A percentile compares a stretch with the other conserved stretches of the same genome.
These are phyloP conservation scores for Pipa parva DNA, from an alignment of 2,113 vertebrate species.

Conservation along the genomic window DNA sequence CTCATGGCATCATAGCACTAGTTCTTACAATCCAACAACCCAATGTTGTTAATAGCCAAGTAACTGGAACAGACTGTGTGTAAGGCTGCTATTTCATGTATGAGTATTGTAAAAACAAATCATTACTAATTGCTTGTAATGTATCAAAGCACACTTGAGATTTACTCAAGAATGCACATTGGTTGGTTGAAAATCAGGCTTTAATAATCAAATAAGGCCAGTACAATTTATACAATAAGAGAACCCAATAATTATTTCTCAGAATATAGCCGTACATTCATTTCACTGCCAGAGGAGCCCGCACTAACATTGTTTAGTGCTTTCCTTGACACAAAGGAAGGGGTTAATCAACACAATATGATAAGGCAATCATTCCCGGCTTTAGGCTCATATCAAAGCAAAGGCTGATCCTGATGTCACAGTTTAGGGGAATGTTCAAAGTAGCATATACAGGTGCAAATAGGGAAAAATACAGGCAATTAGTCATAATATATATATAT, in stretches of 20 bases:
- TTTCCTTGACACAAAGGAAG: not conserved
- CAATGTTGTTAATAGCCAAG: no score
- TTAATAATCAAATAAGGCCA: slow-evolving; percentile 26
- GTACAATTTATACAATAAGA: slow-evolving; percentile 11
- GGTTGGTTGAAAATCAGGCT: slow-evolving; percentile 36
- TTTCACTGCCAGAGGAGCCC: not conserved
- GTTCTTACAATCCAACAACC: no score
- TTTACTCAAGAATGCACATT: not conserved
- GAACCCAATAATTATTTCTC: slow-evolving; percentile 4
- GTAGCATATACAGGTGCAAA: no score
- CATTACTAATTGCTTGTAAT: not conserved
- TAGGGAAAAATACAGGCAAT: no score
- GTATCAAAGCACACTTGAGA: no score
- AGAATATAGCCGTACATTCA: slow-evolving; percentile 14
- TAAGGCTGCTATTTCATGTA: no score
- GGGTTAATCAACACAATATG: slow-evolving; percentile 17
- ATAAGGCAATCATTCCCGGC: not conserved
- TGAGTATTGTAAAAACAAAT: not conserved
- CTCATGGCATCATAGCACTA: no score
- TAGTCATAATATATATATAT: no score
- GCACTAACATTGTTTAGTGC: not conserved
- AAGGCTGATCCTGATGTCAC: not conserved
- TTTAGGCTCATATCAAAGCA: not conserved
- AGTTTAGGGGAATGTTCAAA: not conserved
- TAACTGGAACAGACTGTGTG: no score